Base-by-base conservation (phyloP, 2,797 vertebrate species). In the Dicrostonyx torquatus region DNA sequence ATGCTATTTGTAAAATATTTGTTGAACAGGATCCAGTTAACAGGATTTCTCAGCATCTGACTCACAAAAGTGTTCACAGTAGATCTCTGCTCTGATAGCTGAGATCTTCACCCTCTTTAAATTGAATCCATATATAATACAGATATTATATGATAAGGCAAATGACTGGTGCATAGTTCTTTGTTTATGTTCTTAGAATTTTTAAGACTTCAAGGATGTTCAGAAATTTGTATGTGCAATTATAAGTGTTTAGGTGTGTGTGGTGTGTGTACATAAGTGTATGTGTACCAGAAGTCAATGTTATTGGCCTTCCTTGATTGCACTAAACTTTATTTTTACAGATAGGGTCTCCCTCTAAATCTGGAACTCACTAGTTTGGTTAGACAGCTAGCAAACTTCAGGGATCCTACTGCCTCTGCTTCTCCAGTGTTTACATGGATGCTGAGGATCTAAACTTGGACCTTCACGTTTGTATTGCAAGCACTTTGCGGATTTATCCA, bases 81-180 rank as follows among this genome's bases (percentile, higher is more conserved):
- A 29, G 60, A 80, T 24, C 34, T 15, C 22, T 24, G 60, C 45
- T 94, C 34, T 53, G 37, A 87, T 37, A 75, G 43, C 48, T 62
- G 11, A 91, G 18, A 88, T 7, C 5, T 89, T 87, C 86, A 5
- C 58, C 78, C 66, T 83, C 26, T 87, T 62, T 96, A 90, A 85
- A 24, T 2, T 31, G 37, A 45, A 62, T 17, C 13, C 64, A 45
- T 26, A 9, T 7, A 26, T 55, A 55, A 84, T 37, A 84, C 7
- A 45, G 22, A 82, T 45, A 88, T 48, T n/a, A 45, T 24, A 12
- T 77, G 70, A 90, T 66, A 75, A 94, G 55, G 15, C 26, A 76
- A 85, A 80, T 29, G 77, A 9, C 53, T 66, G 29, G 40, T 34
- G 3, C 14, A 70, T 24, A 70, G 78, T 75, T 91, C 29, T 68